Percentiles rank a stretch among this genome's conserved stretches.
These are phyloP conservation scores for Netelia inedita DNA, from an alignment of 2,888 invertebrate genomes.

Conservation along the genomic window DNA sequence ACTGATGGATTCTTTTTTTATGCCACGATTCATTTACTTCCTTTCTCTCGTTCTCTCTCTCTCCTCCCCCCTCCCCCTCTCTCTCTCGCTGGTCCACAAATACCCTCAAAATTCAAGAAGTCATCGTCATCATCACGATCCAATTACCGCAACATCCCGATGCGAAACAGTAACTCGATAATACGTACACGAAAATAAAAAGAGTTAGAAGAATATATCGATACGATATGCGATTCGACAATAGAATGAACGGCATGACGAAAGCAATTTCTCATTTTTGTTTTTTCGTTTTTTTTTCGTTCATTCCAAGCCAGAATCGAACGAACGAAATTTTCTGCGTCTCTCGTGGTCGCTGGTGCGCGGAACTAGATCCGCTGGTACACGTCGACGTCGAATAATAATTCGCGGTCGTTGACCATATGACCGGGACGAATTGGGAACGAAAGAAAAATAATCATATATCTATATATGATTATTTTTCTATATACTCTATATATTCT, in stretches of 20 bases:
- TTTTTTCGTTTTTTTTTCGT: slow-evolving; percentile 9
- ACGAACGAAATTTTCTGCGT: slow-evolving; percentile 39
- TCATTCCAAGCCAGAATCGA: neutral
- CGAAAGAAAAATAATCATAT: too few species aligned
- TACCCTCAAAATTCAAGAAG: neutral
- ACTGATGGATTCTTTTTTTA: slow-evolving; percentile 59
- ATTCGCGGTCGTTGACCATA: slow-evolving; percentile 11
- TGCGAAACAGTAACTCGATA: slow-evolving; percentile 45
- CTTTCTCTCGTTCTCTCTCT: slow-evolving; percentile 1
- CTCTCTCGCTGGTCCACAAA: neutral
- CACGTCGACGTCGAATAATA: slow-evolving; percentile 21
- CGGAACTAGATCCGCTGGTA: slow-evolving; percentile 6
- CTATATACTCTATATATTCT: neutral
- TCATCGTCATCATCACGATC: neutral
- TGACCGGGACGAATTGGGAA: neutral
- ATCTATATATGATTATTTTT: neutral
- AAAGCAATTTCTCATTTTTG: slow-evolving; percentile 18
- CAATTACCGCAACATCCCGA: neutral
- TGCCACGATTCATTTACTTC: slow-evolving; percentile 50
- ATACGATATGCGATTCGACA: slow-evolving; percentile 35
- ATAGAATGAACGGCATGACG: slow-evolving; percentile 34
- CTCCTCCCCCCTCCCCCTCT: neutral
- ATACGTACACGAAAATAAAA: neutral
- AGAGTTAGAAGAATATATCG: slow-evolving; percentile 16
- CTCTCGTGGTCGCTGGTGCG: slow-evolving; percentile 16